These are phyloP conservation scores for Eupithecia vulgata DNA, from an alignment of 2,888 invertebrate species.

Conservation along the genomic window DNA sequence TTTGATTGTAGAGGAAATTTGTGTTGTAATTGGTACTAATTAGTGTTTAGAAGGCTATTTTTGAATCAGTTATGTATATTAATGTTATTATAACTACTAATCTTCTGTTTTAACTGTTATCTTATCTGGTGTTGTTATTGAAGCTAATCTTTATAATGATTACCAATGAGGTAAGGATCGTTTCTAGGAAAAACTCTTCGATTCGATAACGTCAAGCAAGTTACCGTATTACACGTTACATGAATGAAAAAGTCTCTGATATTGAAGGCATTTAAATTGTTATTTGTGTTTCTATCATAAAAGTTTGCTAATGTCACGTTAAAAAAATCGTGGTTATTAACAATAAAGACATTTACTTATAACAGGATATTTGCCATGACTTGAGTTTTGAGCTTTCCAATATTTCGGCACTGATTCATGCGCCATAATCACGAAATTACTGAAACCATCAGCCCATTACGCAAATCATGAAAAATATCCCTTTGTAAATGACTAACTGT, in stretches of 20 bases:
- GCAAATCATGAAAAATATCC: no score
- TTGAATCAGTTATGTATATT: constrained; percentile 46
- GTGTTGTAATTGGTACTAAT: constrained; percentile 80
- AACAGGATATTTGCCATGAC: no score
- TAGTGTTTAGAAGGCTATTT: constrained; percentile 75
- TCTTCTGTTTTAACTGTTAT: background rate
- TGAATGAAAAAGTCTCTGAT: background rate
- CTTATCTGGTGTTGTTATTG: background rate
- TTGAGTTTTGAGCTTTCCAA: no score
- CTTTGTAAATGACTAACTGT: background rate
- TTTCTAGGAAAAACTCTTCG: background rate
- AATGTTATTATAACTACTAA: constrained; percentile 8
- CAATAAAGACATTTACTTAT: no score
- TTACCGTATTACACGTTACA: constrained; percentile 3
- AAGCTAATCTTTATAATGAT: constrained; percentile 1
- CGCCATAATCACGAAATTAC: no score
- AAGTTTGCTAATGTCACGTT: background rate
- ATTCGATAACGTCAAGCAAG: background rate
- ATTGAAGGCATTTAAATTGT: background rate
- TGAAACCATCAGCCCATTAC: no score
- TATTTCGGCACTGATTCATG: no score
- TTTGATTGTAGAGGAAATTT: constrained; percentile 79
- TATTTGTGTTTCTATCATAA: background rate
- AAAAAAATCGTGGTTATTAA: no score
- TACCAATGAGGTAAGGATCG: no score